These are phyloP conservation scores for Branchipolynoe longqiensis DNA, from an alignment of 2,888 invertebrate species.

Conservation along the genomic window DNA sequence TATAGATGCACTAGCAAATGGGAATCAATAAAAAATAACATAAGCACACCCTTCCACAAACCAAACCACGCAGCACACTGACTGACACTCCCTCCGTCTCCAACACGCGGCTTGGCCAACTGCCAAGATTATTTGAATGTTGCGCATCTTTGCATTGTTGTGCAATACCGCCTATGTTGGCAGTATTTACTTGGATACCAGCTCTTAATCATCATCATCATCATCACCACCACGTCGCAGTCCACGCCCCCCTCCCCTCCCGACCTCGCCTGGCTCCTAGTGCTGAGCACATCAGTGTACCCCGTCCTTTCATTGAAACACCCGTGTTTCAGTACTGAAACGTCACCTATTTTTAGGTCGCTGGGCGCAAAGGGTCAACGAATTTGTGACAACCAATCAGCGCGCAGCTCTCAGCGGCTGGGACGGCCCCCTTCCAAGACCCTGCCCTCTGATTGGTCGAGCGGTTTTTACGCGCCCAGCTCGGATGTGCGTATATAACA, in stretches of 20 bases:
- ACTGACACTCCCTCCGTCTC: too few relatives aligned
- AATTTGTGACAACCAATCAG: slow-evolving; percentile 1
- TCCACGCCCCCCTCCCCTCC: background rate
- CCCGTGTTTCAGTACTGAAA: slow-evolving; percentile 27
- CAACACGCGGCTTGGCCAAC: too few relatives aligned
- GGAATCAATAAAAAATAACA: too few relatives aligned
- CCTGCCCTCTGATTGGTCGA: background rate
- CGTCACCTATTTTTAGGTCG: slow-evolving; percentile 16
- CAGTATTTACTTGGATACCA: background rate
- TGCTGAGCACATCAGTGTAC: background rate
- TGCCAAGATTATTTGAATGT: too few relatives aligned
- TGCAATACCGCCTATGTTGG: background rate
- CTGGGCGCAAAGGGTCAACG: slow-evolving; percentile 1
- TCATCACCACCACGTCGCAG: background rate
- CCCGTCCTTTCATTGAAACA: slow-evolving; percentile 30
- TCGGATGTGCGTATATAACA: slow-evolving; percentile 2
- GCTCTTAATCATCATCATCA: background rate
- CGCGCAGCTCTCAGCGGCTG: background rate
- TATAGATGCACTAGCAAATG: too few relatives aligned
- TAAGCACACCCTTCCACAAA: too few relatives aligned
- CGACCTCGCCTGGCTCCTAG: background rate
- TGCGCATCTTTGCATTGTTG: too few relatives aligned
- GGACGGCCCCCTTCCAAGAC: slow-evolving; percentile 4
- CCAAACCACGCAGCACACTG: too few relatives aligned
- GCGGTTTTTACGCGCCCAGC: slow-evolving; percentile 8